Evolutionary conservation across 2,888 invertebrate genomes (phyloP), one percentile per base, ranked within the genome.

Genomic region (Eupithecia pulchellata): DNA sequence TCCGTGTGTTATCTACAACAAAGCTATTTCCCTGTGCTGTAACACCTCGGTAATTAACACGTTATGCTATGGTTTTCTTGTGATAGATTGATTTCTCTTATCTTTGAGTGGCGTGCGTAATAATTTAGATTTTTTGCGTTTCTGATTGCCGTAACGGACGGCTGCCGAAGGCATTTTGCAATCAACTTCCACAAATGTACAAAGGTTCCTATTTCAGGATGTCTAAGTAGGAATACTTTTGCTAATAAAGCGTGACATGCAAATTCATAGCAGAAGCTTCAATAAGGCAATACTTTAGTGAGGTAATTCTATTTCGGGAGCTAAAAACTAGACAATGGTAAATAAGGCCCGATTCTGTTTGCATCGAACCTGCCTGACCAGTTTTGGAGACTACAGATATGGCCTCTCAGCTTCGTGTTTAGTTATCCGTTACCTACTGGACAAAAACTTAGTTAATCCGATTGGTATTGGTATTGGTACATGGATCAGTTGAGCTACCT

Each of bases 291-390:
- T 14, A n/a, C n/a, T n/a, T n/a, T n/a, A n/a, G 62, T 39, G 25
- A 71, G 27, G 39, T 67, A 66, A 65, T 32, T 36, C n/a, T 64
- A 64, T 61, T 68, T 61, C 52, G 27, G 71, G 39, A 25, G 29
- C 14, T 25, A 58, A 70, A 63, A 66, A 34, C 61, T 39, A 68
- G 64, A 67, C 57, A 63, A 60, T 32, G 67, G 69, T 60, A 71
- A 64, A 66, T 65, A 73, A 58, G 69, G 61, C 30, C 64, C 47
- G 63, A 55, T 64, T 71, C 42, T 72, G 61, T 75, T 72, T 68
- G 65, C 32, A 13, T 64, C 57, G 47, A 76, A 76, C 75, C 72
- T 63, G 77, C 66, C 47, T 27, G 64, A 78, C 77, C 66, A 72
- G 75, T 77, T 77, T 67, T 14, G 3, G 42, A 47, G 66, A 63